Percentiles rank a stretch among this genome's conserved stretches.
Evolutionary conservation across 2,888 invertebrate genomes (phyloP).

Genomic region (Synergus japonicus): DNA sequence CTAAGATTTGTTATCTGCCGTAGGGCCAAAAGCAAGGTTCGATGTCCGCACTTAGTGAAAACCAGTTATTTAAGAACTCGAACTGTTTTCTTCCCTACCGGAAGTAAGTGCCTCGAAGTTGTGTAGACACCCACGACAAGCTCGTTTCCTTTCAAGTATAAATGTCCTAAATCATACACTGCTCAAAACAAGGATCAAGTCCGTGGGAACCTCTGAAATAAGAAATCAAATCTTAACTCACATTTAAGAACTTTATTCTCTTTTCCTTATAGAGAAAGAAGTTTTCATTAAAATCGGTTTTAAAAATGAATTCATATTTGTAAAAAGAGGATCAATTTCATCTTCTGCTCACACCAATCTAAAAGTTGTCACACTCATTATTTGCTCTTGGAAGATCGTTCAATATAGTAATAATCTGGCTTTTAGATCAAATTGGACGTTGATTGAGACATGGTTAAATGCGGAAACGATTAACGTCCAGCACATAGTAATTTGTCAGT

Average conservation of each 20-base stretch:
- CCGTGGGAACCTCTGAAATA: neutral
- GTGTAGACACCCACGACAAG: neutral
- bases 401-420: neutral
- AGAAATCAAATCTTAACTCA: neutral
- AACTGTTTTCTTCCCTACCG: slow-evolving; percentile 27
- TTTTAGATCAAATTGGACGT: slow-evolving; percentile 3
- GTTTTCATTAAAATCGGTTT: neutral
- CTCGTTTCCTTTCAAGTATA: slow-evolving; percentile 1
- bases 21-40: slow-evolving; percentile 58
- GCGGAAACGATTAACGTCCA: slow-evolving; percentile 20
- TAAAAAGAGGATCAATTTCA: neutral
- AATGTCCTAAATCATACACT: neutral
- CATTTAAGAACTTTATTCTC: neutral
- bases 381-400: neutral
- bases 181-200: neutral
- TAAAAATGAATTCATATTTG: neutral
- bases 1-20: slow-evolving; percentile 44
- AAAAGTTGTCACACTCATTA: neutral
- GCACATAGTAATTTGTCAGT: slow-evolving; percentile 2
- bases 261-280: neutral
- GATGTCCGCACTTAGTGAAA: slow-evolving; percentile 62
- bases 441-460: slow-evolving; percentile 24
- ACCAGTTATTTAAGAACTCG: slow-evolving; percentile 63
- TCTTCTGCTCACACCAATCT: neutral
- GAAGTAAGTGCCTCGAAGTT: neutral